A percentile compares a stretch with the other conserved stretches of the same genome.
phyloP scores from a whole-genome alignment of 2,797 vertebrate species.

The Lophotriccus pileatus region DNA sequence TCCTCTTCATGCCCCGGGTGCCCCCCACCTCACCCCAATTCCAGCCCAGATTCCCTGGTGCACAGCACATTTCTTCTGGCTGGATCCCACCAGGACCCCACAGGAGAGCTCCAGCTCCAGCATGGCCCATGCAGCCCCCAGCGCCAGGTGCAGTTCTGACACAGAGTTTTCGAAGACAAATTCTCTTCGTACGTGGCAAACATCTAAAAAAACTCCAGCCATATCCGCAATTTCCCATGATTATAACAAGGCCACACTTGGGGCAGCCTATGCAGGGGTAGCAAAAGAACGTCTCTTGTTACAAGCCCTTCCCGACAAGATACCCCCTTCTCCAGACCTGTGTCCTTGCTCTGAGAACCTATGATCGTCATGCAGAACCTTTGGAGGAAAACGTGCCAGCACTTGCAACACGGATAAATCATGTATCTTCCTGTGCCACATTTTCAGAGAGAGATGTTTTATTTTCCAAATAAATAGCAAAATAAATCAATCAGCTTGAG shows the following conservation, averaged over 20 bases:
- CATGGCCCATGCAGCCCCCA: not conserved
- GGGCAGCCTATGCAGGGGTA: not conserved
- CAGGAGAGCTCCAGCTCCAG: not conserved
- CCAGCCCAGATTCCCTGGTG: not conserved
- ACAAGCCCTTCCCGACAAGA: not conserved
- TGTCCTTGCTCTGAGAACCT: not conserved
- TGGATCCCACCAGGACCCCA: not conserved
- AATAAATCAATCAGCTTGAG: conserved; percentile 45
- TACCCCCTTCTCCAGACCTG: not conserved
- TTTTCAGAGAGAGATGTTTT: not conserved
- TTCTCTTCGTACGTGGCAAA: not conserved
- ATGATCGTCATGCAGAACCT: not conserved
- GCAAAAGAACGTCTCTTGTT: not conserved
- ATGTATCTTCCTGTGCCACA: rapidly evolving
- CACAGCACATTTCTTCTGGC: not conserved
- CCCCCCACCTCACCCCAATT: rapidly evolving
- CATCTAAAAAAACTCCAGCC: not conserved
- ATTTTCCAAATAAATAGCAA: conserved; percentile 22
- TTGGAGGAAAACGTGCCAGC: not conserved
- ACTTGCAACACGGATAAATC: not conserved
- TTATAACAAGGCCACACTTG: not conserved
- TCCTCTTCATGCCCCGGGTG: rapidly evolving
- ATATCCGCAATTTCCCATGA: not conserved
- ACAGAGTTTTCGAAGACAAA: not conserved
- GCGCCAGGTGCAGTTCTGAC: not conserved